A percentile compares a stretch with the other conserved stretches of the same genome.
Evolutionary conservation across 2,113 vertebrate species (phyloP).

Genomic region (Gavialis gangeticus): DNA sequence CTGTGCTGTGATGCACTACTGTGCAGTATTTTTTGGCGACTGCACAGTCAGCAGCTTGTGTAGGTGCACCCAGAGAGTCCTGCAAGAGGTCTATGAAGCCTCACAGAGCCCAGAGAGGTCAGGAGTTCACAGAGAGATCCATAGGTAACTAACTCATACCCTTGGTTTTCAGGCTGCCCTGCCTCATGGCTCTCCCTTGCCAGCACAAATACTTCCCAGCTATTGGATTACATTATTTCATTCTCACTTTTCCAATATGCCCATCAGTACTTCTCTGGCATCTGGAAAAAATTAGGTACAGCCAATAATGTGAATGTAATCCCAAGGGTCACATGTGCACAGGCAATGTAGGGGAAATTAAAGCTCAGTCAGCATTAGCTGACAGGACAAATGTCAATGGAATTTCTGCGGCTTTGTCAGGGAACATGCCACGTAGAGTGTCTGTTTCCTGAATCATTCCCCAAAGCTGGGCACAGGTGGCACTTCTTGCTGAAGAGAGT

Average conservation of each 20-base stretch:
- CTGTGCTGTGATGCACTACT: too few species aligned
- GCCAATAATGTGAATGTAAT: background rate
- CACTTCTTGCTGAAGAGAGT: conserved; percentile 27
- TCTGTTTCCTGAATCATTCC: conserved; percentile 58
- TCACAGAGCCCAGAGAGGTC: too few species aligned
- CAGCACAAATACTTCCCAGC: background rate
- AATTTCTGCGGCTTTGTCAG: conserved; percentile 38
- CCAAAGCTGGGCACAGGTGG: background rate
- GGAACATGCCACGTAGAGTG: conserved; percentile 1
- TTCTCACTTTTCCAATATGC: background rate
- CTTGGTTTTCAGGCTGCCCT: background rate
- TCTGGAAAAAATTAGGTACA: background rate
- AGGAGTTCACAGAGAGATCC: background rate
- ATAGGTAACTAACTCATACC: background rate
- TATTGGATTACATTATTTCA: background rate
- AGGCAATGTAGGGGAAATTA: background rate
- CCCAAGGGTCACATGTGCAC: background rate
- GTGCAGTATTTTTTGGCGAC: background rate
- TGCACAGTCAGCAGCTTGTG: background rate
- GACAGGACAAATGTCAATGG: conserved; percentile 25
- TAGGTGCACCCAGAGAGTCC: background rate
- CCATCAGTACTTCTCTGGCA: background rate
- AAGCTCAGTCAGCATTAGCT: conserved; percentile 2
- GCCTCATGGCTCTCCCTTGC: background rate
- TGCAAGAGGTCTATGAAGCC: too few species aligned